Evolutionary conservation across 1,140 invertebrate species (phyloP), one percentile per base, ranked within the genome.

Genomic region (Choristoneura fumiferana): DNA sequence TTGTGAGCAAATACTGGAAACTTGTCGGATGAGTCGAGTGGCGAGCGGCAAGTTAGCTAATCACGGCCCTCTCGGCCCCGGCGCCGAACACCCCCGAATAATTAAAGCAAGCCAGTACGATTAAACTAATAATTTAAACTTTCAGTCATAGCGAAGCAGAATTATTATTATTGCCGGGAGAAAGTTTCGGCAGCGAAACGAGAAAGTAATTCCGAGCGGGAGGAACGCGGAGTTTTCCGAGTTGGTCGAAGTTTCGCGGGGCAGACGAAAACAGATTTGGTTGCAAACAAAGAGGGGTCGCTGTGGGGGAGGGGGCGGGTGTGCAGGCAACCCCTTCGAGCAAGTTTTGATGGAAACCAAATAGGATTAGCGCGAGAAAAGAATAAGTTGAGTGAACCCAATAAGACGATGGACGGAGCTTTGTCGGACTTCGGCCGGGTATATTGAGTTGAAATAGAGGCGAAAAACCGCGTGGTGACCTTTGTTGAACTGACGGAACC

Each of bases 81-180:
- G 55, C 52, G 56, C 55, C 33, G 34, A 62, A 64, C 60, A 53
- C 67, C 57, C 60, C 49, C 59, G 67, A 66, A 77, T 80, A 84
- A 88, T 86, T 85, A 80, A 81, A 78, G 68, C 70, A 63, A 67
- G 68, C 76, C 78, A 83, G 71, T 78, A 58, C 74, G 82, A 85
- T 85, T 84, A 83, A 84, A 86, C 80, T 84, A 86, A 88, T 85
- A 85, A 84, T 79, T 87, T 83, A 85, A 87, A 88, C 78, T 88
- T 86, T 82, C 76, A n/a, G 73, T 83, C 81, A 80, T 82, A 82
- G 71, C 76, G 71, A 64, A 75, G 76, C 71, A 54, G 68, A 86
- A 81, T 87, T 87, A 87, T 87, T 84, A 84, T 82, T 81, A 84
- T 83, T 78, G 72, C 71, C 67, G 70, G 53, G 37, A 58, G 79